Conservation (phyloP, 2,113 vertebrate genomes). For the Stigmatopora nigra region DNA sequence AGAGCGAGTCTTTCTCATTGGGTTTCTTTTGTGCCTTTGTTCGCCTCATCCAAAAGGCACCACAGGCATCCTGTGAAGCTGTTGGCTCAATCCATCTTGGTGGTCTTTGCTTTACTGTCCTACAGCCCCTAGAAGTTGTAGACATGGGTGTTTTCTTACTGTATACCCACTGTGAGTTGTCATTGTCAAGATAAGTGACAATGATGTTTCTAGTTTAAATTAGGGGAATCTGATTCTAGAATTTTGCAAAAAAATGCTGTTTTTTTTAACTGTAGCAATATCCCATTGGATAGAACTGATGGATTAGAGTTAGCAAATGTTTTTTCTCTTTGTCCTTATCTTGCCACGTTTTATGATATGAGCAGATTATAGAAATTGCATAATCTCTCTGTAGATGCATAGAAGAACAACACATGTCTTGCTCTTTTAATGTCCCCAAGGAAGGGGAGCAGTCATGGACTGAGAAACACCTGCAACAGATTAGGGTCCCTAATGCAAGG, state of each 20-base stretch:
- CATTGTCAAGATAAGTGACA: conserved; percentile 25
- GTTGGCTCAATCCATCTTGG: conserved; percentile 48
- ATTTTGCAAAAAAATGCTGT: neutral
- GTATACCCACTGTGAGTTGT: conserved; percentile 28
- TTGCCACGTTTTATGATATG: conserved; percentile 24
- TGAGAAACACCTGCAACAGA: conserved; percentile 78
- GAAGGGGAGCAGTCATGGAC: conserved; percentile 45
- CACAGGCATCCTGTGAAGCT: conserved; percentile 48
- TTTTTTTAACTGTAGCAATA: conserved; percentile 7
- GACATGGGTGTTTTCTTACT: conserved; percentile 18
- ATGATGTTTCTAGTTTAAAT: neutral
- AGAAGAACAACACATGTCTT: conserved; percentile 10
- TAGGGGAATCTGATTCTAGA: too few species aligned
- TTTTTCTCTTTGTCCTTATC: conserved; percentile 32
- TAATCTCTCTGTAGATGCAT: conserved; percentile 21
- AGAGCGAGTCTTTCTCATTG: conserved; percentile 44
- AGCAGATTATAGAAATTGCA: conserved; percentile 27
- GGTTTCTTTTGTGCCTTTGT: conserved; percentile 54
- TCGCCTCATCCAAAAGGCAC: conserved; percentile 46
- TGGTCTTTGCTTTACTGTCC: conserved; percentile 52
- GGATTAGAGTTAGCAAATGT: conserved; percentile 9
- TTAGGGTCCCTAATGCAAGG: conserved; percentile 71
- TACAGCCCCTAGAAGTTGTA: conserved; percentile 33
- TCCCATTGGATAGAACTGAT: conserved; percentile 14
- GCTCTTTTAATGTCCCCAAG: conserved; percentile 33